phyloP scores from a whole-genome alignment of 2,888 invertebrate genomes.

The Sinopyrophorus schimmeli region DNA sequence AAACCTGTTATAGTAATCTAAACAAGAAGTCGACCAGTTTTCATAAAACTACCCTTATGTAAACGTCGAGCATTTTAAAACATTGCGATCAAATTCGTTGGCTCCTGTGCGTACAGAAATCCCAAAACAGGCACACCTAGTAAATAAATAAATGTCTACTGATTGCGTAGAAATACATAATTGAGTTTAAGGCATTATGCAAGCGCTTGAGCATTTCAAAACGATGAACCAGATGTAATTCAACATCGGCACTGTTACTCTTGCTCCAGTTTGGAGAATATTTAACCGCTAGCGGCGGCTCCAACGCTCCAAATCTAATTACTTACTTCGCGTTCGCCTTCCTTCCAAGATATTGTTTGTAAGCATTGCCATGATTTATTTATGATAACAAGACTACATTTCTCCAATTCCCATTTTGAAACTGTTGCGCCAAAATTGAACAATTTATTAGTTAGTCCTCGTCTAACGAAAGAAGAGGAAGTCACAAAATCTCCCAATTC shows the following conservation, averaged over 20 bases:
- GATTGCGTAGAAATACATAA: slow-evolving; percentile 38
- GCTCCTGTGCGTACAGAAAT: slow-evolving; percentile 27
- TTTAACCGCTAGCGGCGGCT: slow-evolving; percentile 30
- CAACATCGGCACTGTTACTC: slow-evolving; percentile 22
- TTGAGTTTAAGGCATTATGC: slow-evolving; percentile 38
- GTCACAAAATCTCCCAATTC: background rate
- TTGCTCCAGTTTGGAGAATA: slow-evolving; percentile 31
- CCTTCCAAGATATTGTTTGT: slow-evolving; percentile 37
- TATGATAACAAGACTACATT: slow-evolving; percentile 32
- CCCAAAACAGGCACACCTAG: slow-evolving; percentile 22
- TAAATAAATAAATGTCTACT: slow-evolving; percentile 38
- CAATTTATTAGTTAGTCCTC: slow-evolving; percentile 23
- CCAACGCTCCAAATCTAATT: slow-evolving; percentile 32
- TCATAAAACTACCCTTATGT: background rate
- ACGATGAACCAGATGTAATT: slow-evolving; percentile 31
- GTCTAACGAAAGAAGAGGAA: slow-evolving; percentile 4
- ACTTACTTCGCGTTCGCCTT: slow-evolving; percentile 31
- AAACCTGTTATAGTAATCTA: too few relatives aligned
- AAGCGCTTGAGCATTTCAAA: slow-evolving; percentile 30
- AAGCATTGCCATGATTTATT: slow-evolving; percentile 37
- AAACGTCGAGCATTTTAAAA: background rate
- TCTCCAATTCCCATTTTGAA: slow-evolving; percentile 19
- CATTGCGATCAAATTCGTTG: slow-evolving; percentile 14
- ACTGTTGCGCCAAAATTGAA: slow-evolving; percentile 30
- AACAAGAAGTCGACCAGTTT: background rate